A percentile compares a stretch with the other conserved stretches of the same genome.
Conservation (phyloP, 2,797 vertebrate species). For the Coregonus sp. region DNA sequence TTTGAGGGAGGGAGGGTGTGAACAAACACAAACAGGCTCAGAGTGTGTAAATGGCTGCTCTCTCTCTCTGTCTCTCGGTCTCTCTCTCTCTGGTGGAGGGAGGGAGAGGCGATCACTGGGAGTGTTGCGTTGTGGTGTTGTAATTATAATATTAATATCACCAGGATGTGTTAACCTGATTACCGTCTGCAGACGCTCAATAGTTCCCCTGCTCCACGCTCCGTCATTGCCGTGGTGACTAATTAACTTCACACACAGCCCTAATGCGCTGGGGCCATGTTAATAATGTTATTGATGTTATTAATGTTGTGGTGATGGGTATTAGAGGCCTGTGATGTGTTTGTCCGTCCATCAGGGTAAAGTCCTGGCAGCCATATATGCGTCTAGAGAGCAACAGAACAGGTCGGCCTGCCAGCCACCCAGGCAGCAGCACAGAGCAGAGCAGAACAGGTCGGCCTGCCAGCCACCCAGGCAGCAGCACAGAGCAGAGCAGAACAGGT, state of each 20-base stretch:
- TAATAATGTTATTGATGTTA: conserved; percentile 60
- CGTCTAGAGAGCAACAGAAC: conserved; percentile 39
- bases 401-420: conserved; percentile 6
- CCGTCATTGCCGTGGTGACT: conserved; percentile 61
- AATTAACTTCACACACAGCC: conserved; percentile 63
- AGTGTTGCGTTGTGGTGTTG: conserved; percentile 24
- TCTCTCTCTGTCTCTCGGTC: conserved; percentile 31
- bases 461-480: neutral
- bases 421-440: neutral
- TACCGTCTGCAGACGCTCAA: conserved; percentile 38
- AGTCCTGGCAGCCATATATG: conserved; percentile 29
- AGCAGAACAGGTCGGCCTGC: conserved; percentile 34
- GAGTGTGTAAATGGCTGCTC: neutral
- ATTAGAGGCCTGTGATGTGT: conserved; percentile 12
- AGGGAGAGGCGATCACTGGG: conserved; percentile 35
- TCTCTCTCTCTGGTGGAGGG: neutral
- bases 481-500: conserved; percentile 36
- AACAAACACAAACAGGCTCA: neutral
- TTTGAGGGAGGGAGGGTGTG: neutral
- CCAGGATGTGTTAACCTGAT: conserved; percentile 59
- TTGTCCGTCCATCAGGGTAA: conserved; percentile 19
- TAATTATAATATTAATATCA: conserved; percentile 63
- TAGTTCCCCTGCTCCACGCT: conserved; percentile 27
- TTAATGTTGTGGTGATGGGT: neutral
- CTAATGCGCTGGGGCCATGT: conserved; percentile 72